Percentiles rank a stretch among this genome's conserved stretches.
phyloP scores from a whole-genome alignment of 2,797 vertebrate genomes.

The Vipera latastei region DNA sequence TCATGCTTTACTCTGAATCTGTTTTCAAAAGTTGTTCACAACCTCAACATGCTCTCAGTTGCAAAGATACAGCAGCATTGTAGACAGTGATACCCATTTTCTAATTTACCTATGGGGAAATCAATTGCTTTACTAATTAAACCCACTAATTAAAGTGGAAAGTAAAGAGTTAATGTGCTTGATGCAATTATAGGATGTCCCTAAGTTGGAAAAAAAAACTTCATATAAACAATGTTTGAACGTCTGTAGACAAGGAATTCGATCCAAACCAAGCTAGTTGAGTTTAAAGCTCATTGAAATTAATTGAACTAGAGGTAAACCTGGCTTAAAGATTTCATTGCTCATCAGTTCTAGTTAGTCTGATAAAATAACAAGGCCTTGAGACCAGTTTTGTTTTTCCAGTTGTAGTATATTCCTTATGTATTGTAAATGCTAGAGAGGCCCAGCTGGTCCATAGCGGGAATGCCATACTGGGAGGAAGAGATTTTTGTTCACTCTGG shows the following conservation, averaged over 20 bases:
- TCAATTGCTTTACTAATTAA: slow-evolving; percentile 45
- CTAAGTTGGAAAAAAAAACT: slow-evolving; percentile 37
- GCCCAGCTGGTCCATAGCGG: not conserved
- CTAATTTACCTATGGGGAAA: slow-evolving; percentile 47
- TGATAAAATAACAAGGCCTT: not conserved
- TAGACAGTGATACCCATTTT: slow-evolving; percentile 31
- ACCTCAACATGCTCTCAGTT: not conserved
- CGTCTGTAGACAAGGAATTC: slow-evolving; percentile 18
- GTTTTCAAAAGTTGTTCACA: not conserved
- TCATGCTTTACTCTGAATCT: slow-evolving; percentile 33
- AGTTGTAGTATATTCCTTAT: not conserved
- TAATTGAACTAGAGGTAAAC: not conserved
- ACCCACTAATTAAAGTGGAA: slow-evolving; percentile 41
- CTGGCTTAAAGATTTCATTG: not conserved
- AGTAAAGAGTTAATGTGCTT: slow-evolving; percentile 38
- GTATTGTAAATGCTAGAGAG: not conserved
- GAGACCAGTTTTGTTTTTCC: not conserved
- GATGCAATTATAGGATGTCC: slow-evolving; percentile 38
- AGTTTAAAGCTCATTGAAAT: slow-evolving; percentile 8
- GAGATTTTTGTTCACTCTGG: not conserved
- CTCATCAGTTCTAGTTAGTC: not conserved
- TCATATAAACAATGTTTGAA: slow-evolving; percentile 30
- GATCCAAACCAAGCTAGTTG: slow-evolving; percentile 11
- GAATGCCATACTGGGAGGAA: not conserved
- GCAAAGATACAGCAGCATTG: slow-evolving; percentile 45